These are phyloP conservation scores for Rafetus swinhoei DNA, from an alignment of 2,113 vertebrate genomes.

Conservation along the genomic window DNA sequence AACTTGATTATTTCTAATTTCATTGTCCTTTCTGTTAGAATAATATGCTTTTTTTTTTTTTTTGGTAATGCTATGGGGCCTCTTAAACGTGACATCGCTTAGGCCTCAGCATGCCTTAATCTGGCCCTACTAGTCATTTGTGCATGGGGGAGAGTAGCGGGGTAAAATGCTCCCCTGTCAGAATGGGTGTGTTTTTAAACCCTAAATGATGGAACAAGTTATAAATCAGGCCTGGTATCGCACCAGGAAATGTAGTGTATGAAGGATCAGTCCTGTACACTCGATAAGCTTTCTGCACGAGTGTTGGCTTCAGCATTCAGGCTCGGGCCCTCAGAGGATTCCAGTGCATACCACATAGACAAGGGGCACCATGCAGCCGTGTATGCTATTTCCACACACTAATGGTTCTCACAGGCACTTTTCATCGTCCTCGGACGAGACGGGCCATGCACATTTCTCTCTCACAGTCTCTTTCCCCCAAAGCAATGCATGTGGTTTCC, in stretches of 20 bases:
- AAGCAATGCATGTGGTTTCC: not conserved
- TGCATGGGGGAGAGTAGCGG: not conserved
- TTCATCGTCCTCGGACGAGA: rapidly evolving
- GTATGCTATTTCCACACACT: not conserved
- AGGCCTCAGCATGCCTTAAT: no score
- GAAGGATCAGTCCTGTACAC: not conserved
- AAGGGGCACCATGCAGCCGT: no score
- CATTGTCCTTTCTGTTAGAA: no score
- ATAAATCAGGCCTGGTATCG: not conserved
- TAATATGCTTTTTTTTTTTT: no score
- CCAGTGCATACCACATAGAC: not conserved
- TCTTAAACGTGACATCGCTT: no score
- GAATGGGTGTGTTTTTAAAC: not conserved
- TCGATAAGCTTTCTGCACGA: not conserved
- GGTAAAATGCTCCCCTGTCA: not conserved
- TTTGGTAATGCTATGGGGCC: no score
- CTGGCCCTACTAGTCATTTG: not conserved
- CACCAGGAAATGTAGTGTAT: not conserved
- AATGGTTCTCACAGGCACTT: not conserved
- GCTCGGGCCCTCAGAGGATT: not conserved
- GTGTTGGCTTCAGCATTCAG: not conserved
- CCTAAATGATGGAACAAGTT: not conserved
- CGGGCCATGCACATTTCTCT: not conserved
- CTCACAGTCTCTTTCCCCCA: not conserved
- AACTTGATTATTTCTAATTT: no score